Evolutionary conservation across 2,113 vertebrate species (phyloP).

Genomic region (Plecotus auritus): DNA sequence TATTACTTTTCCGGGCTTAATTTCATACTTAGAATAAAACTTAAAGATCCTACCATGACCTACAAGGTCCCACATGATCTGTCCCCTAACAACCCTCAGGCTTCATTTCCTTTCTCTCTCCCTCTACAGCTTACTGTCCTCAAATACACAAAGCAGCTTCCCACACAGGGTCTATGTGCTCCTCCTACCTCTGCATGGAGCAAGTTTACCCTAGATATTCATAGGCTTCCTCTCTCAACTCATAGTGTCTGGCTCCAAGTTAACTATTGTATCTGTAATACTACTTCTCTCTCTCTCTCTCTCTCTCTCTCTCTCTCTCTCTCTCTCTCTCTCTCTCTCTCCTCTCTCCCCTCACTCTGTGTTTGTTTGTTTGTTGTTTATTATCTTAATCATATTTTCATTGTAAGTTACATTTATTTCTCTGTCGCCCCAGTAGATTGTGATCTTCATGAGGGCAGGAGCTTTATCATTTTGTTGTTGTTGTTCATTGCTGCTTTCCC

Average conservation of each 20-base stretch:
- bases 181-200: not conserved
- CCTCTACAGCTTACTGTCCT: not conserved
- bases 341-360: too few species aligned
- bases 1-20: not conserved
- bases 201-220: not conserved
- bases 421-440: not conserved
- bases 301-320: not conserved
- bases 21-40: not conserved
- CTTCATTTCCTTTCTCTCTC: not conserved
- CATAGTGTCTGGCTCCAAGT: not conserved
- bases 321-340: too few species aligned
- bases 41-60: too few species aligned
- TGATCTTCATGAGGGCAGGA: not conserved
- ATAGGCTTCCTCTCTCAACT: not conserved
- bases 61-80: not conserved
- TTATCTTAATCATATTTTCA: not conserved
- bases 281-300: not conserved
- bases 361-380: too few species aligned
- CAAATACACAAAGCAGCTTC: not conserved
- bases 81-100: too few species aligned
- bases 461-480: not conserved
- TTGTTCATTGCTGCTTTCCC: not conserved
- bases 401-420: not conserved
- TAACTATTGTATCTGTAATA: not conserved
- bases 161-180: not conserved